Evolutionary conservation across 2,797 vertebrate genomes (phyloP).

Genomic region (Spatula clypeata): DNA sequence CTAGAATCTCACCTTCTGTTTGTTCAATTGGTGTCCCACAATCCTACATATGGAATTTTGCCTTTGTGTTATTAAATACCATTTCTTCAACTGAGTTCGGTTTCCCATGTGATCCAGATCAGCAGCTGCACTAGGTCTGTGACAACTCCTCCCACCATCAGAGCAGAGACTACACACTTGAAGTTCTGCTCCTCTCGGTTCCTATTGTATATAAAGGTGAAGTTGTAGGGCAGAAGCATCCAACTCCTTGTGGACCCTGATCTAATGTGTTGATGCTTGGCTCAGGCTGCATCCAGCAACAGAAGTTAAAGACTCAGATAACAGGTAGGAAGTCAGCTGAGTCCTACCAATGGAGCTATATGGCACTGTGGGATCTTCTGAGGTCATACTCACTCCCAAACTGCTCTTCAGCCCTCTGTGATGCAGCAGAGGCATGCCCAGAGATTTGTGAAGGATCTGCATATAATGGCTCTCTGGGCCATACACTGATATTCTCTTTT

Average conservation of each 20-base stretch:
- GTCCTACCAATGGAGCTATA: rapidly evolving
- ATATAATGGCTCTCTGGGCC: not conserved
- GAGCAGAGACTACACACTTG: not conserved
- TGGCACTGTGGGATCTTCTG: not conserved
- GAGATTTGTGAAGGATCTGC: not conserved
- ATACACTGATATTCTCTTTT: not conserved
- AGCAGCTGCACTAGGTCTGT: not conserved
- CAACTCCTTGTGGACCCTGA: not conserved
- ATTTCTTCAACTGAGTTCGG: conserved; percentile 9
- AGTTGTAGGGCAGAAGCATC: not conserved
- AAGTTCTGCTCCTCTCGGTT: not conserved
- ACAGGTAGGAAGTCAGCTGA: not conserved
- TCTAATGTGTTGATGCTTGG: not conserved
- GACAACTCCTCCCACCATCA: not conserved
- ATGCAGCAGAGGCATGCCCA: not conserved
- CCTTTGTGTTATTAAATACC: not conserved
- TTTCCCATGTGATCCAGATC: conserved; percentile 7
- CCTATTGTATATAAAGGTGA: not conserved
- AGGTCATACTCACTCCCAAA: rapidly evolving
- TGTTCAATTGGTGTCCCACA: not conserved
- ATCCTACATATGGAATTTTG: not conserved
- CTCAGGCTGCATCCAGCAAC: not conserved
- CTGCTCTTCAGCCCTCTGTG: not conserved
- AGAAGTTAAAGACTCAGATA: not conserved
- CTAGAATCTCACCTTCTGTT: not conserved